Conservation (phyloP, 2,113 vertebrate species). For the Tamias sibiricus region DNA sequence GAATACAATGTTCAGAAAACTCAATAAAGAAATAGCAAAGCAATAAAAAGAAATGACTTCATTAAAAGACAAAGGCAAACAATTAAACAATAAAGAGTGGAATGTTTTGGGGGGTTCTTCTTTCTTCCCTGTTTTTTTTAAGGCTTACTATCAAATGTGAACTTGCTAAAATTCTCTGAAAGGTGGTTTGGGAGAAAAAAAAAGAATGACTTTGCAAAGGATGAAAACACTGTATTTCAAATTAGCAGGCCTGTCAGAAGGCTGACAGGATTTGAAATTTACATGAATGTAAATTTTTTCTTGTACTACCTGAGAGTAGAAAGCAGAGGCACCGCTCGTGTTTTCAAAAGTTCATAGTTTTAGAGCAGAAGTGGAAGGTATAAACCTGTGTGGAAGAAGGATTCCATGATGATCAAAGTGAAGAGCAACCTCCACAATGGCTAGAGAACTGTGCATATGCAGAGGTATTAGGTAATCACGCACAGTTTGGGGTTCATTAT, state of each 20-base stretch:
- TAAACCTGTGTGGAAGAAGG: not conserved
- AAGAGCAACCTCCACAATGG: not conserved
- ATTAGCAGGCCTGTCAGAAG: not conserved
- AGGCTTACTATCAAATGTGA: not conserved
- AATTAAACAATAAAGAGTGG: not conserved
- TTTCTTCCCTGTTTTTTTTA: not conserved
- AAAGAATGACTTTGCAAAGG: not conserved
- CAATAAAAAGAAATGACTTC: not conserved
- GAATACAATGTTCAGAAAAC: not conserved
- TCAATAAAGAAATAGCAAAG: slow-evolving; percentile 6
- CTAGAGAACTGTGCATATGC: not conserved
- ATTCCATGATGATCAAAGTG: not conserved
- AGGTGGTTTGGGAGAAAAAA: not conserved
- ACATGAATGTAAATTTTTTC: not conserved
- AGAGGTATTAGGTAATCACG: not conserved
- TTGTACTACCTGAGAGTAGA: not conserved
- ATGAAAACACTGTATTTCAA: not conserved
- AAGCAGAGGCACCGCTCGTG: not conserved
- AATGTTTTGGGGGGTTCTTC: not conserved
- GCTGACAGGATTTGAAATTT: not conserved
- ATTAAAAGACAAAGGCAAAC: not conserved
- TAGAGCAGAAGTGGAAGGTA: not conserved
- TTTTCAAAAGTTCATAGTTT: not conserved
- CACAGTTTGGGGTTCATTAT: not conserved
- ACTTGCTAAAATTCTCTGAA: not conserved